Evolutionary conservation across 1,140 invertebrate species (phyloP), one percentile per base, ranked within the genome.

Genomic region (Papilio xuthus): DNA sequence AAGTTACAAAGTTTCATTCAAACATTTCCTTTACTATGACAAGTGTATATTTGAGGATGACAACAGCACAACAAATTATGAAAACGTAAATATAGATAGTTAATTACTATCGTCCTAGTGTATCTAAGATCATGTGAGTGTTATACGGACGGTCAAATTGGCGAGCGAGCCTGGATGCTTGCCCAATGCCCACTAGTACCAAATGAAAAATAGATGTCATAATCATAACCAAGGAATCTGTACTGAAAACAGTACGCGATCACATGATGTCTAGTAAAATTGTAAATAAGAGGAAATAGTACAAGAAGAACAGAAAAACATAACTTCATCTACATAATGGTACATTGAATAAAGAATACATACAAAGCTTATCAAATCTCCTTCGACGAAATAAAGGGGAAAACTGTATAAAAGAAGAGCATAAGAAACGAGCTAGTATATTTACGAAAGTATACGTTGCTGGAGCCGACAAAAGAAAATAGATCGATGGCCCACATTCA

Each of bases 111-210:
- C 26, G 60, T 67, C 32, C 12, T 67, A 60, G 56, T 60, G 20
- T 60, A 60, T 73, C 70, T 73, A 60, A 23, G 26, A 74, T 78
- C 80, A 60, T 60, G 56, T 60, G 56, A 26, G 56, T 60, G 56
- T 26, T 23, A 18, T 53, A 20, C n/a, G n/a, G 50, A 53, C 20
- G 50, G 50, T 53, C 18, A 53, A 6, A 77, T 85, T 85, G 83
- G 83, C 83, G 77, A 72, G 67, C 44, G 15, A 44, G 69, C 53
- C 80, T 84, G 84, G 83, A 86, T 47, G 6, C n/a, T 15, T 84
- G 84, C 84, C 84, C 80, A 81, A 20, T 73, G 42, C 44, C 32
- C 71, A 73, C 71, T 42, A 73, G 44, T 44, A 20, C 20, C 41
- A 20, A 73, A 26, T 73, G 71, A 73, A 73, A 73, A 73, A 73